Conservation (phyloP, 2,888 invertebrate species). For the Gastracanthus pulcherrimus region DNA sequence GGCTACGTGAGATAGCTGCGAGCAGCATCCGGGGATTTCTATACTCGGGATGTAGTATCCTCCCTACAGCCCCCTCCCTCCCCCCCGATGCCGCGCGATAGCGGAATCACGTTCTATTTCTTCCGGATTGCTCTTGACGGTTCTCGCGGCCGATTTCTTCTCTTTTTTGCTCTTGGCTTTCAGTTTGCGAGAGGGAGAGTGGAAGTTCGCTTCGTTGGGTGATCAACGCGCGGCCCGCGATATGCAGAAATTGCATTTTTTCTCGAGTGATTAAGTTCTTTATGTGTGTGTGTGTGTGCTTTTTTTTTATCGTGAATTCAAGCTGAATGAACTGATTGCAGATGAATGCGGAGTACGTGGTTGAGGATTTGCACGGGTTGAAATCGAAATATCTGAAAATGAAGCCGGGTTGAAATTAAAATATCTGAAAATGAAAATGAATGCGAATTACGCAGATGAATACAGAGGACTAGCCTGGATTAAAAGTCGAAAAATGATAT, state of each 20-base stretch:
- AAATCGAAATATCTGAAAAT: no score
- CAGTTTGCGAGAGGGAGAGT: not conserved
- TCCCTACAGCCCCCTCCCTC: not conserved
- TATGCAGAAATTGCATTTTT: conserved; percentile 4
- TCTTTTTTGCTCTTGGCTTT: not conserved
- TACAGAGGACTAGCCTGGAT: no score
- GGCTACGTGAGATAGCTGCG: conserved; percentile 28
- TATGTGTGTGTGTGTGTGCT: no score
- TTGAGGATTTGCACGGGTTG: no score
- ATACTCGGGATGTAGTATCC: no score
- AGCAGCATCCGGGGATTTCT: conserved; percentile 16
- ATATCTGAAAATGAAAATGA: no score
- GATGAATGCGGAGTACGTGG: no score
- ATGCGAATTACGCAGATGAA: no score
- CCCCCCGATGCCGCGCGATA: not conserved
- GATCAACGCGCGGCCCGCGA: not conserved
- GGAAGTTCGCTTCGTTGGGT: not conserved
- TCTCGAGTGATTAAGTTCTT: not conserved
- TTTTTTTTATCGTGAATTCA: no score
- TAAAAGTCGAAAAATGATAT: no score
- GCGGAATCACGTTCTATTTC: conserved; percentile 53
- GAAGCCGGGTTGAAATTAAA: no score
- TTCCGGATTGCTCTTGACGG: conserved; percentile 37
- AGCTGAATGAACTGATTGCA: no score
- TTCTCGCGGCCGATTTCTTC: conserved; percentile 10